phyloP scores from a whole-genome alignment of 2,113 vertebrate genomes.

The Athene noctua region DNA sequence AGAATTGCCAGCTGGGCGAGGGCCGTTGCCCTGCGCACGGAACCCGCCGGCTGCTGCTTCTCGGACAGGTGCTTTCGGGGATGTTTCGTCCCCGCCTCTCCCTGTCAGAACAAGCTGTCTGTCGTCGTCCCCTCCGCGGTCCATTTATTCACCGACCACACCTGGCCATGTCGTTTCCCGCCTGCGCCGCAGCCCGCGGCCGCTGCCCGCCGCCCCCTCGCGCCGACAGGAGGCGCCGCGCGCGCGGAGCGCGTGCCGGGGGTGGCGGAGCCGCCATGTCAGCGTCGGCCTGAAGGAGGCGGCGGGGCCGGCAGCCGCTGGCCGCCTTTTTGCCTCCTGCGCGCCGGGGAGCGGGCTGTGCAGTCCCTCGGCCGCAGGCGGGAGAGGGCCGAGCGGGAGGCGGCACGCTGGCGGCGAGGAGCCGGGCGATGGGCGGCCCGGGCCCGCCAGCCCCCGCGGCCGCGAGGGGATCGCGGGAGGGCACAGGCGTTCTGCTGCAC shows the following conservation, averaged over 20 bases:
- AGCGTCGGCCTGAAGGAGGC: fast-evolving
- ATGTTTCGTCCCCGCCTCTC: neutral
- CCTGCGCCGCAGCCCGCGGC: neutral
- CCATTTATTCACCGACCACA: too few species aligned
- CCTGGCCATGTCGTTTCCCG: too few species aligned
- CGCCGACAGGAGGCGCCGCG: neutral
- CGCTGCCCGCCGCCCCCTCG: neutral
- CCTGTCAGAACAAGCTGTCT: too few species aligned
- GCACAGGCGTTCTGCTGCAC: fast-evolving
- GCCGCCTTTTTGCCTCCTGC: too few species aligned
- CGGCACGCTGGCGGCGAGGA: neutral
- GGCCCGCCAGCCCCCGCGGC: neutral
- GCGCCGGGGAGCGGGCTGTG: too few species aligned
- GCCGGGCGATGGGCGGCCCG: too few species aligned
- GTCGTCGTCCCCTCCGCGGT: neutral
- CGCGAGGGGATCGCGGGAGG: too few species aligned
- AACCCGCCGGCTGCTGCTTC: neutral
- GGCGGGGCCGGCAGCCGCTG: too few species aligned
- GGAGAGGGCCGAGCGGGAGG: too few species aligned
- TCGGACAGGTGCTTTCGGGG: neutral
- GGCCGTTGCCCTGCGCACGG: neutral
- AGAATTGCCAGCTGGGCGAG: too few species aligned
- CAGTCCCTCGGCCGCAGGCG: neutral
- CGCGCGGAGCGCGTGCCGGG: neutral
- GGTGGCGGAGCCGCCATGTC: neutral